phyloP scores from a whole-genome alignment of 2,113 vertebrate genomes.

The Drymodes brunneopygia region DNA sequence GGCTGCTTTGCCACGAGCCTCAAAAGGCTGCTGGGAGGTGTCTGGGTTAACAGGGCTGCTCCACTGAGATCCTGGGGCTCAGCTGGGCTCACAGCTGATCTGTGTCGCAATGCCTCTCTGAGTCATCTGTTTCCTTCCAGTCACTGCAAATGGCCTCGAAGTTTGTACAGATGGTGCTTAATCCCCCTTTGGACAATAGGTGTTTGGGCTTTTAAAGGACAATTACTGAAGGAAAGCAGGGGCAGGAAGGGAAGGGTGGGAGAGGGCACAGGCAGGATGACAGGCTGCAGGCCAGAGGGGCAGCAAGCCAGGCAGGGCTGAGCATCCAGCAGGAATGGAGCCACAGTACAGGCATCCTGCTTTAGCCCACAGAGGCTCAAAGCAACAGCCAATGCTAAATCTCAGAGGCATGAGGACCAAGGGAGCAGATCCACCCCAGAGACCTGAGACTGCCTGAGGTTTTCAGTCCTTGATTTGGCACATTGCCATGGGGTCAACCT shows the following conservation, averaged over 20 bases:
- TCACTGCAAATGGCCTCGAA: constrained; percentile 20
- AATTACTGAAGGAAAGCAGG: neutral
- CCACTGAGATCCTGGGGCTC: neutral
- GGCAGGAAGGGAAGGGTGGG: neutral
- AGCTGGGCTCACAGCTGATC: neutral
- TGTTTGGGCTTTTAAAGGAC: neutral
- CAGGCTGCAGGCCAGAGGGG: neutral
- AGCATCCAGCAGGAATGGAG: neutral
- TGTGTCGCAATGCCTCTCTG: constrained; percentile 23
- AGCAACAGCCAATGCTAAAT: neutral
- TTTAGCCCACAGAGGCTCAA: neutral
- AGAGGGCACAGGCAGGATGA: neutral
- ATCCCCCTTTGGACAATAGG: constrained; percentile 28
- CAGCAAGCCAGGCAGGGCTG: neutral
- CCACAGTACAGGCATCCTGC: neutral
- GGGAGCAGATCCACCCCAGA: neutral
- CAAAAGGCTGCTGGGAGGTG: neutral
- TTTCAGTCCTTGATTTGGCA: neutral
- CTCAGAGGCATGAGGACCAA: neutral
- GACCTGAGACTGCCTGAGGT: neutral
- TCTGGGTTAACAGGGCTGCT: neutral
- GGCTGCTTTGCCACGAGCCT: neutral
- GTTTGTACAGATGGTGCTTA: constrained; percentile 65
- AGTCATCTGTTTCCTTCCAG: constrained; percentile 43
- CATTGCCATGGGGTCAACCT: neutral